These are phyloP conservation scores for Sapajus apella DNA, from an alignment of 2,113 vertebrate species.

Conservation along the genomic window DNA sequence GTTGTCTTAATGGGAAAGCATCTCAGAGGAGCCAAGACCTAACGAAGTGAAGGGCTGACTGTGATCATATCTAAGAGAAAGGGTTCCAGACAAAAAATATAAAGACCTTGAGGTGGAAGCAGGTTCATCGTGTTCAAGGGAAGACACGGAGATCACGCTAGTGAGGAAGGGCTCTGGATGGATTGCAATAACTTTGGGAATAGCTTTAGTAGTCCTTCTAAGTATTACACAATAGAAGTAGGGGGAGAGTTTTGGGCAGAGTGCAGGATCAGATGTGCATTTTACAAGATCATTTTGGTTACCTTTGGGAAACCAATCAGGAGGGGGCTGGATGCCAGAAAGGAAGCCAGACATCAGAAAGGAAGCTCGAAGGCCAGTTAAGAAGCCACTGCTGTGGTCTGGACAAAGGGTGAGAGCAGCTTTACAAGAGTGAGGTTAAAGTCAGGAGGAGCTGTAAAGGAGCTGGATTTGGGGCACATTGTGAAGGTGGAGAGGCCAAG, in stretches of 20 bases:
- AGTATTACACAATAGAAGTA: too few relatives aligned
- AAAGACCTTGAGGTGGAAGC: background rate
- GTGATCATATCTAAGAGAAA: background rate
- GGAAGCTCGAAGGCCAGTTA: background rate
- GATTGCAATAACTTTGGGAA: background rate
- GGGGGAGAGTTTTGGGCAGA: background rate
- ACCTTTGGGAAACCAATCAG: background rate
- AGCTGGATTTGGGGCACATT: background rate
- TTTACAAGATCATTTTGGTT: background rate
- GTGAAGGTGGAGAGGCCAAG: background rate
- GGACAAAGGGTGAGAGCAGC: background rate
- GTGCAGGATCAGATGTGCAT: background rate
- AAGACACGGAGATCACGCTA: background rate
- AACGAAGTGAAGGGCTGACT: background rate
- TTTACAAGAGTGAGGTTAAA: background rate
- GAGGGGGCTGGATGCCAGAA: background rate
- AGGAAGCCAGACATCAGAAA: background rate
- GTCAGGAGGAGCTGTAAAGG: background rate
- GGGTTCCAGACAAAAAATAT: background rate
- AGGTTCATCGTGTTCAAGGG: fast-evolving
- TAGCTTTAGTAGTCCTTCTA: background rate
- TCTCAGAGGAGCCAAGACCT: background rate
- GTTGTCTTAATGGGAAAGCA: background rate
- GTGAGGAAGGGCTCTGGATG: background rate
- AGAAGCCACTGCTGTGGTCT: background rate